Percentiles rank a stretch among this genome's conserved stretches.
Evolutionary conservation across 2,888 invertebrate species (phyloP).

Genomic region (Dolichopus griseipennis): DNA sequence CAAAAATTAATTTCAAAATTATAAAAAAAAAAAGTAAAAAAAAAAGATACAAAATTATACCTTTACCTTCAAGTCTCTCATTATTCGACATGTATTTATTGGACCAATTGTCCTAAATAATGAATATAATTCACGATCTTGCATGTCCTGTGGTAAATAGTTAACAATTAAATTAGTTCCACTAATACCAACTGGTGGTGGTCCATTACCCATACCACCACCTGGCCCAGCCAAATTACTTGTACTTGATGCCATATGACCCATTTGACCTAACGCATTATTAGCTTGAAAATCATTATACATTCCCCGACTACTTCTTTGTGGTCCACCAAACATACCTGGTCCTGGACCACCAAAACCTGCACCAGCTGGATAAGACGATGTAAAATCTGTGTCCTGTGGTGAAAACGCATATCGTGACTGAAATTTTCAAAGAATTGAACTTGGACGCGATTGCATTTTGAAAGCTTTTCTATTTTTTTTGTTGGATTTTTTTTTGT

Average conservation of each 20-base stretch:
- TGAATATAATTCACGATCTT: slow-evolving; percentile 80
- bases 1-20: slow-evolving; percentile 10
- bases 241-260: slow-evolving; percentile 35
- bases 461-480: slow-evolving; percentile 9
- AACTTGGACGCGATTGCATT: slow-evolving; percentile 34
- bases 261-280: slow-evolving; percentile 33
- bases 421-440: slow-evolving; percentile 35
- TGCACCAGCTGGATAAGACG: slow-evolving; percentile 40
- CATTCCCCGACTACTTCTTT: not conserved
- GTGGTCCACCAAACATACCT: not conserved
- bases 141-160: slow-evolving; percentile 89
- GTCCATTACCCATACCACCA: slow-evolving; percentile 29
- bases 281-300: slow-evolving; percentile 11
- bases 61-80: slow-evolving; percentile 76
- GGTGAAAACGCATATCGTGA: slow-evolving; percentile 46
- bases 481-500: not conserved
- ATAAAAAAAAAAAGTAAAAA: slow-evolving; percentile 11
- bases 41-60: not conserved
- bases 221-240: slow-evolving; percentile 33
- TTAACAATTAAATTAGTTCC: slow-evolving; percentile 87
- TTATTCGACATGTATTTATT: slow-evolving; percentile 82
- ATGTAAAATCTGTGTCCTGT: slow-evolving; percentile 45
- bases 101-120: slow-evolving; percentile 84
- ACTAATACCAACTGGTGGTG: slow-evolving; percentile 28
- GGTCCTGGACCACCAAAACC: slow-evolving; percentile 4